These are phyloP conservation scores for Tipula helvola DNA, from an alignment of 2,888 invertebrate genomes.

Conservation along the genomic window DNA sequence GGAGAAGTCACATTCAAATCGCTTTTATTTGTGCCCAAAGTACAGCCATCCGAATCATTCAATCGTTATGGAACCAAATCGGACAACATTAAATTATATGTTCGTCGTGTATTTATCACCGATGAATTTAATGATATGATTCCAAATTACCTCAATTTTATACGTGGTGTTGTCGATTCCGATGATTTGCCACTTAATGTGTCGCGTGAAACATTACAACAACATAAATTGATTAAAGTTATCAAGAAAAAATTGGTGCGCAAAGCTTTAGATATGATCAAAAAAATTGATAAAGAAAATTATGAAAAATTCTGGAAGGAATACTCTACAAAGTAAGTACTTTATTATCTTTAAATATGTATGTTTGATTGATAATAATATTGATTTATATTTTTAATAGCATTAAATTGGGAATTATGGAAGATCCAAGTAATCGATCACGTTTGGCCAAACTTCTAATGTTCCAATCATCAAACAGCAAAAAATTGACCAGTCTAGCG, in stretches of 20 bases:
- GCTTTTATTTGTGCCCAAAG: slow-evolving; percentile 82
- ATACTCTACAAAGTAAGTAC: slow-evolving; percentile 81
- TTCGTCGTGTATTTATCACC: slow-evolving; percentile 96
- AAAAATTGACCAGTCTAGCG: slow-evolving; percentile 57
- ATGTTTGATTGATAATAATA: background rate
- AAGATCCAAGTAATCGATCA: slow-evolving; percentile 93
- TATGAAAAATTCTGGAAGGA: slow-evolving; percentile 97
- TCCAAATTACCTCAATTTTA: slow-evolving; percentile 92
- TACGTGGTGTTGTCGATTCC: slow-evolving; percentile 95
- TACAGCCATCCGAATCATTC: slow-evolving; percentile 86
- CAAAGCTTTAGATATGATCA: slow-evolving; percentile 95
- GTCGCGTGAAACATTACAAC: slow-evolving; percentile 94
- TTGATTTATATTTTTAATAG: slow-evolving; percentile 32
- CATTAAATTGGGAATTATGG: slow-evolving; percentile 92
- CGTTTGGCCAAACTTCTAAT: slow-evolving; percentile 88
- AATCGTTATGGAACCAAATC: slow-evolving; percentile 89
- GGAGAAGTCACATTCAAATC: slow-evolving; percentile 99
- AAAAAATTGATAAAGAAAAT: slow-evolving; percentile 82
- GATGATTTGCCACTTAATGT: slow-evolving; percentile 98
- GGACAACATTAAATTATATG: slow-evolving; percentile 93
- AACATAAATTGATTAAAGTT: slow-evolving; percentile 96
- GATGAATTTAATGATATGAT: slow-evolving; percentile 99
- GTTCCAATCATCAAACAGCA: slow-evolving; percentile 70
- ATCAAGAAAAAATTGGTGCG: slow-evolving; percentile 98
- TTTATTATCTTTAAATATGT: background rate